Evolutionary conservation across 2,113 vertebrate species (phyloP).

Genomic region (Nannobrachium achirus): DNA sequence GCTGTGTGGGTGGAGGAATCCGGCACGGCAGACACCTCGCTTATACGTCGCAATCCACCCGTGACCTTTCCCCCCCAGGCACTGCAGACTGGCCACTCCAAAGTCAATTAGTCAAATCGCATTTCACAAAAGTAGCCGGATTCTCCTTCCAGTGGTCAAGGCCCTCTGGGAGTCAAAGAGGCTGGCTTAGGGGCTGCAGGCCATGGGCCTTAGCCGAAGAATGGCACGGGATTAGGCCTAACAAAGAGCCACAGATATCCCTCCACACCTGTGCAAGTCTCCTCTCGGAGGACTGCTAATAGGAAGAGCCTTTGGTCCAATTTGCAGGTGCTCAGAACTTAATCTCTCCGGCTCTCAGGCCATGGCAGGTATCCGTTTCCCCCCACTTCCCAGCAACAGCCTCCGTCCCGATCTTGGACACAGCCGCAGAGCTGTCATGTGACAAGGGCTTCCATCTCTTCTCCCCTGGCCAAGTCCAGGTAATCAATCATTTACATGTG

Average conservation of each 20-base stretch:
- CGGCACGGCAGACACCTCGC: slow-evolving; percentile 4
- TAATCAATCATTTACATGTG: slow-evolving; percentile 85
- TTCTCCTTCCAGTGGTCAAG: slow-evolving; percentile 65
- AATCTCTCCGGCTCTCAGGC: slow-evolving; percentile 71
- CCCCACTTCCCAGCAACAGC: slow-evolving; percentile 42
- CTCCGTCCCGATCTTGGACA: slow-evolving; percentile 52
- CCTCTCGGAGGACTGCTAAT: slow-evolving; percentile 64
- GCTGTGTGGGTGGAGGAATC: slow-evolving; percentile 23
- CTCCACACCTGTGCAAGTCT: slow-evolving; percentile 72
- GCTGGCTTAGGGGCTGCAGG: slow-evolving; percentile 60
- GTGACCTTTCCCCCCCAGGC: slow-evolving; percentile 32
- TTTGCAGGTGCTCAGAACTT: slow-evolving; percentile 75
- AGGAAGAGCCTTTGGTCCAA: slow-evolving; percentile 68
- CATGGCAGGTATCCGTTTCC: slow-evolving; percentile 72
- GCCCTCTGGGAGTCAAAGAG: slow-evolving; percentile 74
- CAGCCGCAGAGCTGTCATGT: slow-evolving; percentile 49
- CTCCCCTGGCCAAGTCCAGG: slow-evolving; percentile 62
- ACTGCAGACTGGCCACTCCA: slow-evolving; percentile 74
- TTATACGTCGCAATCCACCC: slow-evolving; percentile 40
- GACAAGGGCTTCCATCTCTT: slow-evolving; percentile 67
- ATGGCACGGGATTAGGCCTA: slow-evolving; percentile 74
- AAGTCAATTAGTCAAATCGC: slow-evolving; percentile 83
- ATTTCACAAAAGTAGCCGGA: slow-evolving; percentile 78
- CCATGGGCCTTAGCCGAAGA: slow-evolving; percentile 52
- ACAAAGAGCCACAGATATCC: slow-evolving; percentile 79